Percentiles rank a stretch among this genome's conserved stretches.
Conservation (phyloP, 2,797 vertebrate species). For the Dendrocincla fuliginosa region DNA sequence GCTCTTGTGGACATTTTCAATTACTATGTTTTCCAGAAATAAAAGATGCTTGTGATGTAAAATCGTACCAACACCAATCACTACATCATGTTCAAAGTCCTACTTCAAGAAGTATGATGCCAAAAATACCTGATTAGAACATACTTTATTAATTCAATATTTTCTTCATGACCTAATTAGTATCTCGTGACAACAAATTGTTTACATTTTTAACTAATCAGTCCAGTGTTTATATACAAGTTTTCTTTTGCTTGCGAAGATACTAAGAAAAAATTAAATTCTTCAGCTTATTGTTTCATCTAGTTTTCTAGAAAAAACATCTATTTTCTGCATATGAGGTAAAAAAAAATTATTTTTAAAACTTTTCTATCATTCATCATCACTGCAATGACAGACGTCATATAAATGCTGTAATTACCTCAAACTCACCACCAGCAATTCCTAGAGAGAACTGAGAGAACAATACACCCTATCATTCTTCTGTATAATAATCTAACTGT, state of each 20-base stretch:
- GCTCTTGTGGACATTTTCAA: neutral
- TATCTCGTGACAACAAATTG: neutral
- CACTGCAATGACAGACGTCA: neutral
- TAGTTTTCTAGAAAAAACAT: neutral
- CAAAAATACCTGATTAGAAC: neutral
- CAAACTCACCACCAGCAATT: constrained; percentile 3
- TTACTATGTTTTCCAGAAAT: neutral
- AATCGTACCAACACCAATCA: neutral
- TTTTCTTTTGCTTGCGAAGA: neutral
- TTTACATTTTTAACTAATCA: neutral
- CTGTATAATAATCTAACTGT: neutral
- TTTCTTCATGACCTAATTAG: neutral
- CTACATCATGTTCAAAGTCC: neutral
- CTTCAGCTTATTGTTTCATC: neutral
- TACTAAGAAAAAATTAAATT: neutral
- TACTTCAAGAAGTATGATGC: neutral
- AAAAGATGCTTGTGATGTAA: neutral
- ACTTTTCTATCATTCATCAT: neutral
- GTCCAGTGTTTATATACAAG: neutral
- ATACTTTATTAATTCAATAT: neutral
- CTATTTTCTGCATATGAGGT: neutral
- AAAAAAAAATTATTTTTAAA: neutral
- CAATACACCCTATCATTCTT: neutral
- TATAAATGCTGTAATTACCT: constrained; percentile 1
- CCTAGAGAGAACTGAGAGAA: neutral